Percentiles rank a stretch among this genome's conserved stretches.
Conservation (phyloP, 2,888 invertebrate genomes). For the Poecilobothrus nobilitatus region DNA sequence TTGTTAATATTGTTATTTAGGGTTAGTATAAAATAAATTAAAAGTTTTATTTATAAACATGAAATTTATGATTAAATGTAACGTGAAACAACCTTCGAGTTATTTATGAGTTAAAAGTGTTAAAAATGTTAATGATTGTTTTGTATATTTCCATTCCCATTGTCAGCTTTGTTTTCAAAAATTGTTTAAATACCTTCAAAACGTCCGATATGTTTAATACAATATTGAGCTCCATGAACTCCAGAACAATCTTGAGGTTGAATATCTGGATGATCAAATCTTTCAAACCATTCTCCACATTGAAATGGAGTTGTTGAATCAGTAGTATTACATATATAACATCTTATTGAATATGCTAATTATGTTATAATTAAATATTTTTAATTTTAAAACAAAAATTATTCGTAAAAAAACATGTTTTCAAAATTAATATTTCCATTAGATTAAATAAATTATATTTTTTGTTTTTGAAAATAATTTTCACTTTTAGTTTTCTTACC, state of each 20-base stretch:
- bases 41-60: not conserved
- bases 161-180: not conserved
- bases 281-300: conserved; percentile 70
- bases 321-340: conserved; percentile 85
- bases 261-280: conserved; percentile 55
- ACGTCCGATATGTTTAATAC: conserved; percentile 88
- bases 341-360: conserved; percentile 59
- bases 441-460: too few species aligned
- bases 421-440: too few species aligned
- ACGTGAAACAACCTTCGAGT: too few species aligned
- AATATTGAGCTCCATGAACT: conserved; percentile 78
- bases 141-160: conserved; percentile 2
- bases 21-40: not conserved
- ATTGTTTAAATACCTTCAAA: conserved; percentile 62
- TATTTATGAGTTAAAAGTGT: not conserved
- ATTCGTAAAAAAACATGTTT: not conserved
- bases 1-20: too few species aligned
- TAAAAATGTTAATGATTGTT: not conserved
- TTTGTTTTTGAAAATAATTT: not conserved
- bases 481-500: not conserved
- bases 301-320: conserved; percentile 68
- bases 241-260: conserved; percentile 61
- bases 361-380: not conserved
- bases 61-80: not conserved
- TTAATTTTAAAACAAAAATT: not conserved